Conservation (phyloP, 2,888 invertebrate species). For the Drosophila sordidapex region DNA sequence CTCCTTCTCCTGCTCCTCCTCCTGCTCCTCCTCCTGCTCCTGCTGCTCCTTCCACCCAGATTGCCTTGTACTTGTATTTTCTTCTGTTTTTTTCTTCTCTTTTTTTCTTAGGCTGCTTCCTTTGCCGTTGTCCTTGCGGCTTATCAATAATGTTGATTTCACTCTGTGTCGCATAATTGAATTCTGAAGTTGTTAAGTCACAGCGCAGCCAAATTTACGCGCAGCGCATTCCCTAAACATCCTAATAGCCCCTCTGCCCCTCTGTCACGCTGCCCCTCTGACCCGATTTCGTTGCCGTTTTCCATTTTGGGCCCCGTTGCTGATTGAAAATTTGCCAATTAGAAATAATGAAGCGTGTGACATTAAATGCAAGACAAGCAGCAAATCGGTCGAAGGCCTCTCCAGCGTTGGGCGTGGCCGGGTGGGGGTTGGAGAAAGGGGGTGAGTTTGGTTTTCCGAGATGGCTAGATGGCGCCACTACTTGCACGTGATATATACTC, state of each 20-base stretch:
- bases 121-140: constrained; percentile 79
- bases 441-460: background rate
- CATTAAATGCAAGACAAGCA: constrained; percentile 80
- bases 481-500: constrained; percentile 41
- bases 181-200: constrained; percentile 81
- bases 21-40: background rate
- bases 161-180: constrained; percentile 81
- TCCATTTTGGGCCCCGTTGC: constrained; percentile 40
- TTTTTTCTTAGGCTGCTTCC: constrained; percentile 10
- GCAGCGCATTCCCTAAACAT: constrained; percentile 55
- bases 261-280: background rate
- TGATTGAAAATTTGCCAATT: constrained; percentile 81
- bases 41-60: background rate
- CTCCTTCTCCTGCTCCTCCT: too few species aligned
- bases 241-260: background rate
- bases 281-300: constrained; percentile 6
- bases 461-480: constrained; percentile 40
- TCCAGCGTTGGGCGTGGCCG: background rate
- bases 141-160: constrained; percentile 82
- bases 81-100: constrained; percentile 5
- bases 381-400: constrained; percentile 68
- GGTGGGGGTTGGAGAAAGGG: background rate
- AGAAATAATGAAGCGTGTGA: constrained; percentile 80
- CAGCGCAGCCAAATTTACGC: constrained; percentile 74
- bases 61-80: constrained; percentile 8